Evolutionary conservation across 2,797 vertebrate species (phyloP).

Genomic region (Takifugu ocellatus): DNA sequence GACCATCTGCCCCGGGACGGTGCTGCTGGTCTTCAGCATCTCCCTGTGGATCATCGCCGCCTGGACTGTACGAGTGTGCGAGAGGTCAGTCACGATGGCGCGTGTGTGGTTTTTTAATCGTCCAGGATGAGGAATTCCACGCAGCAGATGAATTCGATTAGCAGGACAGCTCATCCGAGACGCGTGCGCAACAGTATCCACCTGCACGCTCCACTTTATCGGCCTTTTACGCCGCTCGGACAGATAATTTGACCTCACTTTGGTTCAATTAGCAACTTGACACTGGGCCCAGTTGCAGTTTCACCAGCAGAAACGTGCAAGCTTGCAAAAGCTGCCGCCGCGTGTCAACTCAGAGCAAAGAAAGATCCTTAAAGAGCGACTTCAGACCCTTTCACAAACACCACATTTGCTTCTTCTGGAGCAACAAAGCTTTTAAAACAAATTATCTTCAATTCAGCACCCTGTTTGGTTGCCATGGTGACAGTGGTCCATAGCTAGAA

Average conservation of each 20-base stretch:
- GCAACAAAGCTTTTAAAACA: slow-evolving; percentile 6
- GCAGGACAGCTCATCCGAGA: slow-evolving; percentile 46
- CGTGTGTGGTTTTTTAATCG: not conserved
- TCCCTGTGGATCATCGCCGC: slow-evolving; percentile 98
- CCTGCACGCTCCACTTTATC: slow-evolving; percentile 36
- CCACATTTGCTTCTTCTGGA: no score
- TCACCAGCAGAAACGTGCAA: no score
- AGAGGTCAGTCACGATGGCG: slow-evolving; percentile 81
- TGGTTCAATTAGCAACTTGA: slow-evolving; percentile 5
- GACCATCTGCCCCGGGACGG: slow-evolving; percentile 97
- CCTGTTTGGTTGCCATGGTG: slow-evolving; percentile 51
- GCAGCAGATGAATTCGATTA: slow-evolving; percentile 31
- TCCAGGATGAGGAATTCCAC: slow-evolving; percentile 1
- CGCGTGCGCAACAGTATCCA: slow-evolving; percentile 32
- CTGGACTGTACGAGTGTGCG: slow-evolving; percentile 96
- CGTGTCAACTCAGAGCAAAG: no score
- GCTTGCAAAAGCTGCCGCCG: no score
- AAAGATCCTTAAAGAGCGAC: no score
- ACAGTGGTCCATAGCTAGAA: slow-evolving; percentile 35
- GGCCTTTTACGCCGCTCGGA: slow-evolving; percentile 41
- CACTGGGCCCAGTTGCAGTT: not conserved
- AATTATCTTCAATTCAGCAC: slow-evolving; percentile 33
- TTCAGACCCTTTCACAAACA: no score
- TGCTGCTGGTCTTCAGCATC: slow-evolving; percentile 98
- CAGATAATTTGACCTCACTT: slow-evolving; percentile 27